A percentile compares a stretch with the other conserved stretches of the same genome.
Evolutionary conservation across 1,140 invertebrate genomes (phyloP).

Genomic region (Brachionus koreanus): DNA sequence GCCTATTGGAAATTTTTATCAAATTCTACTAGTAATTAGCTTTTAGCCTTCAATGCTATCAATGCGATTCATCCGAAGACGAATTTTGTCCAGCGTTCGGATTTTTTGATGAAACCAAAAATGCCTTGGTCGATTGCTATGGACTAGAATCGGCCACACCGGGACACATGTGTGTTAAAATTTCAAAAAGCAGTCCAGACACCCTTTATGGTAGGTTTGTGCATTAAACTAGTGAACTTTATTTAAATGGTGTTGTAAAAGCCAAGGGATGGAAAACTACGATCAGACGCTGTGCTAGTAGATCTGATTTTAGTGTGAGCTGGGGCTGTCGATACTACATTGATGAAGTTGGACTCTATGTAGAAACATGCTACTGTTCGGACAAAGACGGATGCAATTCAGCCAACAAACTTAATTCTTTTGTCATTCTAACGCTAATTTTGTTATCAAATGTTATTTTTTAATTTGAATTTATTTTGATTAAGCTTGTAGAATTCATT

Average conservation of each 20-base stretch:
- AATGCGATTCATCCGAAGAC: slow-evolving; percentile 41
- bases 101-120: slow-evolving; percentile 44
- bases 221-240: background rate
- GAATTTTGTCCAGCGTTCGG: slow-evolving; percentile 45
- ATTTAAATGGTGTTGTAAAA: background rate
- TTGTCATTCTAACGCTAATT: background rate
- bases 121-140: slow-evolving; percentile 44
- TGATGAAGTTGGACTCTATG: slow-evolving; percentile 40
- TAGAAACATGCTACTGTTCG: slow-evolving; percentile 39
- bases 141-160: slow-evolving; percentile 37
- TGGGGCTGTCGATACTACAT: slow-evolving; percentile 40
- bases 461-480: background rate
- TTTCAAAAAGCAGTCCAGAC: slow-evolving; percentile 29
- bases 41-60: slow-evolving; percentile 43
- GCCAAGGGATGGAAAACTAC: slow-evolving; percentile 42
- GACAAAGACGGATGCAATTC: slow-evolving; percentile 44
- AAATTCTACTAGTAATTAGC: background rate
- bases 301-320: slow-evolving; percentile 39
- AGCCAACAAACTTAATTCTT: background rate
- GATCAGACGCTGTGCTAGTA: slow-evolving; percentile 16
- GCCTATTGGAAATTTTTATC: background rate
- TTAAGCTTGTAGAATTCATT: background rate
- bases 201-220: slow-evolving; percentile 38
- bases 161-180: slow-evolving; percentile 44
- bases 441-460: background rate